Evolutionary conservation across 2,888 invertebrate species (phyloP), one percentile per base, ranked within the genome.

Genomic region (Parnassius mnemosyne): DNA sequence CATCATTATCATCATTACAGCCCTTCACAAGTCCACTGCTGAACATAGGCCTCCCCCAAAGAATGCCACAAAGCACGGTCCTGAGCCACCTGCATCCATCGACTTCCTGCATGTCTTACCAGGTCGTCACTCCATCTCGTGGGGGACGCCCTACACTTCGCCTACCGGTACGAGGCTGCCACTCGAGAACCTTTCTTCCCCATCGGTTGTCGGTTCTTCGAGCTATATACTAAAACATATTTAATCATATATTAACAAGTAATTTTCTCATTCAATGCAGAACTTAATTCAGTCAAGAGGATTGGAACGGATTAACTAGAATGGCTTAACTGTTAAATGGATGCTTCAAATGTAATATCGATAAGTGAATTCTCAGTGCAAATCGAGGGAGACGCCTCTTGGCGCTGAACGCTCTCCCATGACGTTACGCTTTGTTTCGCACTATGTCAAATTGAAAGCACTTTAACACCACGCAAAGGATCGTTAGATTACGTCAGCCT

Each of bases 361-460:
- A 50, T 57, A 57, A 57, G 57, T 57, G 50, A 57, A 49, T 56
- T 34, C 49, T 49, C 49, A 13, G 49, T 56, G 56, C 56, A 56
- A 49, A 56, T 13, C 13, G 13, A 49, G 49, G 49, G 10, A 20
- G 55, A 46, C 20, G 20, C 20, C 11, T 44, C 20, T 13, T 5
- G 10, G 16, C 54, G 13, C 3, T 9, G n/a, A 12, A 20, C 25
- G 46, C 46, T 46, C 46, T 12, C 9, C 55, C 43, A 1, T 25
- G 5, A 47, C 49, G 56, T 10, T 9, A 13, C 12, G 25, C 49
- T 46, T 20, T 46, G 55, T 25, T 16, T 46, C 16, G 46, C 20
- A 9, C 55, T n/a, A n/a, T 43, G 44, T 44, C 44, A 25, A 55
- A 55, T 43, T 55, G 46, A n/a, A 25, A 46, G 12, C 25, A 43